Percentiles rank a stretch among this genome's conserved stretches.
These are phyloP conservation scores for Ommatoiulus sabulosus DNA, from an alignment of 2,888 invertebrate genomes.

Conservation along the genomic window DNA sequence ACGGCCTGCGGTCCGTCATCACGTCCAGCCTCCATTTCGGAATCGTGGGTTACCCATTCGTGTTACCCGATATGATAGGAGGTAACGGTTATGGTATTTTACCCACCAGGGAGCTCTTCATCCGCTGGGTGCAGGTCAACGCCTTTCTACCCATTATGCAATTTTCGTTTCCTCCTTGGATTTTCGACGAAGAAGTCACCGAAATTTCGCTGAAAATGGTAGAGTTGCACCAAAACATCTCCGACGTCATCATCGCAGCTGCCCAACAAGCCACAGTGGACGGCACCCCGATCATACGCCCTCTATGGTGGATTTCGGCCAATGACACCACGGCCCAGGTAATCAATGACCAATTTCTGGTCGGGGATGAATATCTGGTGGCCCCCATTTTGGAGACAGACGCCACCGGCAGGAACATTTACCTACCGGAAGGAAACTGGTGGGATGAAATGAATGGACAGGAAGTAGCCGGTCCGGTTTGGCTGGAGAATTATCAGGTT, in stretches of 20 bases:
- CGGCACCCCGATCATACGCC: conserved; percentile 81
- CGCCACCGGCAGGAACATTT: conserved; percentile 76
- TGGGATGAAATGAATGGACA: conserved; percentile 64
- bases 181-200: conserved; percentile 73
- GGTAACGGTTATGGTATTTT: conserved; percentile 67
- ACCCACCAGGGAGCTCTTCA: conserved; percentile 71
- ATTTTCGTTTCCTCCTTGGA: conserved; percentile 84
- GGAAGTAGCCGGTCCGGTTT: conserved; percentile 73
- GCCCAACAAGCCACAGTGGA: conserved; percentile 72
- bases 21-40: conserved; percentile 77
- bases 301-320: conserved; percentile 88
- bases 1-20: conserved; percentile 79
- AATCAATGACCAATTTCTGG: conserved; percentile 76
- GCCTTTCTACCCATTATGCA: conserved; percentile 84
- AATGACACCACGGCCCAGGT: conserved; percentile 73
- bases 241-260: conserved; percentile 72
- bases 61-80: conserved; percentile 82
- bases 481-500: conserved; percentile 76
- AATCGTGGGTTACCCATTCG: conserved; percentile 76
- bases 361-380: conserved; percentile 81
- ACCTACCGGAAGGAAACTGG: conserved; percentile 83
- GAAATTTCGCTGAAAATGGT: conserved; percentile 76
- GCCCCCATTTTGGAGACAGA: conserved; percentile 80
- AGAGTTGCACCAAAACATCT: conserved; percentile 75
- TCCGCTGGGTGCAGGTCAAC: conserved; percentile 83